These are phyloP conservation scores for Dendrolimus kikuchii DNA, from an alignment of 1,140 invertebrate species.

Conservation along the genomic window DNA sequence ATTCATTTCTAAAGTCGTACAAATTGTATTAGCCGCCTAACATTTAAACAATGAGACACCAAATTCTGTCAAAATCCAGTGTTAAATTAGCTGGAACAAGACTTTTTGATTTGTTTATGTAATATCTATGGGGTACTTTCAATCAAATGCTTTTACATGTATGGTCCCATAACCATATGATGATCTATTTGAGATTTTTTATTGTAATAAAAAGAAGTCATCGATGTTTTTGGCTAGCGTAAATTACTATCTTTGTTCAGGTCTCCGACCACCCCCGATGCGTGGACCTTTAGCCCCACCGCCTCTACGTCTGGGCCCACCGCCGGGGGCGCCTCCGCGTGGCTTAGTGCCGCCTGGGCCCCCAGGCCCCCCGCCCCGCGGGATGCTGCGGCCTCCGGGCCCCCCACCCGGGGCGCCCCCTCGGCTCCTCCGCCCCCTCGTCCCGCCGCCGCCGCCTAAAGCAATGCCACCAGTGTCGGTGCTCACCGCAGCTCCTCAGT, in stretches of 20 bases:
- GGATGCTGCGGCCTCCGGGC: conserved; percentile 55
- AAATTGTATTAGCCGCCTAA: no score
- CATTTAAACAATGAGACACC: no score
- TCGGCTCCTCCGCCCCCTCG: conserved; percentile 69
- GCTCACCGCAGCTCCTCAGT: conserved; percentile 86
- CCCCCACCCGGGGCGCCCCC: conserved; percentile 76
- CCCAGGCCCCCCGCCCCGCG: conserved; percentile 39
- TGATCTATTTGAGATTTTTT: no score
- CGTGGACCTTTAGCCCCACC: conserved; percentile 54
- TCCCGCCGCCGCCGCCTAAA: conserved; percentile 75
- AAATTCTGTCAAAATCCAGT: no score
- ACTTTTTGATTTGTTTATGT: no score
- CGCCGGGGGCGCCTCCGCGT: conserved; percentile 23
- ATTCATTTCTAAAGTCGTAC: no score
- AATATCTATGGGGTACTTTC: no score
- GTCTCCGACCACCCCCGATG: conserved; percentile 76
- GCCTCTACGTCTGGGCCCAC: conserved; percentile 41
- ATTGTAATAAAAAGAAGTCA: no score
- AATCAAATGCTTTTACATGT: no score
- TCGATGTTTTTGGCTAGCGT: conserved; percentile 1
- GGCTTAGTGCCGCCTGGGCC: conserved; percentile 54
- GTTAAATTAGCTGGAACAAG: no score
- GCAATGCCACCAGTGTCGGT: conserved; percentile 78
- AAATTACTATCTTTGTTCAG: conserved; percentile 11
- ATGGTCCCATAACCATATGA: no score